A percentile compares a stretch with the other conserved stretches of the same genome.
Conservation (phyloP, 2,797 vertebrate genomes). For the Neomorphus geoffroyi region DNA sequence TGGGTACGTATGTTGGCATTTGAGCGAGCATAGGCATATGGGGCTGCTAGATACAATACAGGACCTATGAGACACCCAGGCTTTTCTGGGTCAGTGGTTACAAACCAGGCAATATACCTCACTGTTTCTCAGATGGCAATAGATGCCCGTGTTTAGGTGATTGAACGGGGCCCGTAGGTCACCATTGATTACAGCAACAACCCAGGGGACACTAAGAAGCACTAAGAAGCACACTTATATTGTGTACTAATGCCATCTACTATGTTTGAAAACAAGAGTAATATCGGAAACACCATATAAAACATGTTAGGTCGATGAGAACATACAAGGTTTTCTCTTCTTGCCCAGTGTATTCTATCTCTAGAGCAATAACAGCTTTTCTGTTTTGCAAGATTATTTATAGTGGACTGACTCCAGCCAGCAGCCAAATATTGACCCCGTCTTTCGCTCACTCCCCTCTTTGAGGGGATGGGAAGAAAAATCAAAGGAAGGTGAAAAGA, state of each 20-base stretch:
- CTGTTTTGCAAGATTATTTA: not conserved
- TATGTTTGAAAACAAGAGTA: not conserved
- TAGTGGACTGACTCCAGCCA: not conserved
- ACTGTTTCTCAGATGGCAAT: not conserved
- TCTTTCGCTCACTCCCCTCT: not conserved
- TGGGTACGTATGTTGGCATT: not conserved
- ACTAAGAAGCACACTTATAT: no score
- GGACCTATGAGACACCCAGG: not conserved
- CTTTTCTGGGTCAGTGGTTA: not conserved
- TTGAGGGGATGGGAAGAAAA: rapidly evolving
- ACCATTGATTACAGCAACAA: not conserved
- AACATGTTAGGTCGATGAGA: not conserved
- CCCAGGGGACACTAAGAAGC: not conserved
- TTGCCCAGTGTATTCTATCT: not conserved
- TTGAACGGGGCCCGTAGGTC: not conserved
- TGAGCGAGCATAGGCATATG: not conserved
- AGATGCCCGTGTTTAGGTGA: not conserved
- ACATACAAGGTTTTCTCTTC: rapidly evolving
- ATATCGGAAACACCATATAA: not conserved
- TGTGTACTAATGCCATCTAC: rapidly evolving
- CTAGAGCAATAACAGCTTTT: not conserved
- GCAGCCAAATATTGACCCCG: not conserved
- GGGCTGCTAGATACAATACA: not conserved
- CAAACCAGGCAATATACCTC: not conserved
- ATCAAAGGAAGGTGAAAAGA: not conserved